Conservation (phyloP, 64 coral and sea anemone genomes). For the Montipora sp. region DNA sequence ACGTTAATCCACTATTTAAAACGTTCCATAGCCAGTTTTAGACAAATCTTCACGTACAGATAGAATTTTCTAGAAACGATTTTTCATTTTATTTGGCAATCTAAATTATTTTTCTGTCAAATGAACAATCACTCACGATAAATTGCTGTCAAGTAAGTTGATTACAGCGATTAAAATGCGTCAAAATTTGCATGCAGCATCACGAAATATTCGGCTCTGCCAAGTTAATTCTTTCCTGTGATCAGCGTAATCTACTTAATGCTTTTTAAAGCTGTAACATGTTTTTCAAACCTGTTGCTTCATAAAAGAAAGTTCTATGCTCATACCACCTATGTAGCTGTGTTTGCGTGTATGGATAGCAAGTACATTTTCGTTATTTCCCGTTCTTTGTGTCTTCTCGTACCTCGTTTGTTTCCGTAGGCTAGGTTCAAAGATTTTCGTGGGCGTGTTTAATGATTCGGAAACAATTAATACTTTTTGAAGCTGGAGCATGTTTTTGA, state of each 20-base stretch:
- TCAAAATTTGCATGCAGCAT: neutral
- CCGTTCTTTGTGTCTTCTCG: too few relatives aligned
- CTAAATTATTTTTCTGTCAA: neutral
- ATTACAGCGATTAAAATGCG: neutral
- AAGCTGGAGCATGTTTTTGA: neutral
- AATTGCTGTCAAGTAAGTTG: neutral
- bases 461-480: neutral
- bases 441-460: too few relatives aligned
- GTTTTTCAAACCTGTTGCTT: neutral
- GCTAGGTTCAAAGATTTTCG: neutral
- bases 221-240: neutral
- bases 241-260: slow-evolving; percentile 2
- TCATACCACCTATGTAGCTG: neutral
- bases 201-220: neutral
- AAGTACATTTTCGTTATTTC: neutral
- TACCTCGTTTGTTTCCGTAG: too few relatives aligned
- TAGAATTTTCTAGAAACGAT: slow-evolving; percentile 1
- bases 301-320: neutral
- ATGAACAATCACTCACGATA: neutral
- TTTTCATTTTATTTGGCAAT: neutral
- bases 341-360: neutral
- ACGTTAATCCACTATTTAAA: too few relatives aligned
- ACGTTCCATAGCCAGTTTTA: neutral
- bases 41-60: neutral
- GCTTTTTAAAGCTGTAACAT: neutral